Evolutionary conservation across 53 echinoderm and acorn worm genomes (phyloP), one percentile per base, ranked within the genome.

Genomic region (Luidia sarsii): DNA sequence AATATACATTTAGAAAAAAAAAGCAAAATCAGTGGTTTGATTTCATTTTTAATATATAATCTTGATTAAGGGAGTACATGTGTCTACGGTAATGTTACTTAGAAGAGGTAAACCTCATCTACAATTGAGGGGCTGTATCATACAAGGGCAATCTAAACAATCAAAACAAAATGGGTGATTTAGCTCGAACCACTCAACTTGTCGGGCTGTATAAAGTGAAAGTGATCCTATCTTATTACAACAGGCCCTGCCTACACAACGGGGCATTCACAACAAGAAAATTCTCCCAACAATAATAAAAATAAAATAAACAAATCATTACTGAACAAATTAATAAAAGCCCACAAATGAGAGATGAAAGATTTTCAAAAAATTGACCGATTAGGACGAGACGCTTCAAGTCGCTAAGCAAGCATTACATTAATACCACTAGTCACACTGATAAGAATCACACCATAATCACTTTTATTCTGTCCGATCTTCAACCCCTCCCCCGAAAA

Each of bases 1-100:
- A 72, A 72, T 72, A 36, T 72, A 72, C 72, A 72, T 72, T 38
- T 72, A 39, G 39, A 53, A 54, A 72, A 54, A 41, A 29, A 19
- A 55, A 70, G 52, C 29, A 33, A 28, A n/a, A n/a, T n/a, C n/a
- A n/a, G n/a, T n/a, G n/a, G n/a, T n/a, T n/a, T n/a, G n/a, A 53
- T 43, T 33, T 30, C 33, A 18, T 70, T 19, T 33, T 19, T 64
- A 18, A 16, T 36, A 36, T 38, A 3, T 30, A 57, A 57, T 57
- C 32, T 43, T n/a, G n/a, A n/a, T n/a, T 57, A 27, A 24, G 25
- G 11, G 23, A 56, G 27, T 22, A 23, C 56, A 57, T 0, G 59
- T 8, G 59, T n/a, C n/a, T n/a, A n/a, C n/a, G n/a, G n/a, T n/a
- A n/a, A n/a, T n/a, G n/a, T n/a, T n/a, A n/a, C n/a, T n/a, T n/a